Evolutionary conservation across 92 coral and sea anemone species (phyloP).

Genomic region (Umimayanthus kanabou): DNA sequence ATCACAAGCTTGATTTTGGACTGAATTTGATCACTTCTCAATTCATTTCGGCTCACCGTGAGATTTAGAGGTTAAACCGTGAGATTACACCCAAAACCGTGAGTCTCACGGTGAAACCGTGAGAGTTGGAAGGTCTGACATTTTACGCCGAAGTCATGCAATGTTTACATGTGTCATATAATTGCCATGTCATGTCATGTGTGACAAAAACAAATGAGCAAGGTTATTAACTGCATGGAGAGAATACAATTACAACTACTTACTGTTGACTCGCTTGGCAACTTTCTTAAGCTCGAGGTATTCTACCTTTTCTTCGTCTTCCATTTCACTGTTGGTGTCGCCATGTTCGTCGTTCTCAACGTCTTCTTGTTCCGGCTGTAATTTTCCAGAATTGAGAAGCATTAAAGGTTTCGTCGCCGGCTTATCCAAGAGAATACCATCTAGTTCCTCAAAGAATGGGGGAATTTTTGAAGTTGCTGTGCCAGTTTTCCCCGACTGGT

Average conservation of each 20-base stretch:
- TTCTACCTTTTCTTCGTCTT: not conserved
- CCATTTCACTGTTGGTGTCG: not conserved
- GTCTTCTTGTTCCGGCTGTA: not conserved
- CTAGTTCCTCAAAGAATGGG: not conserved
- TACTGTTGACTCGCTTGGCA: not conserved
- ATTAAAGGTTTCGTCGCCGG: not conserved
- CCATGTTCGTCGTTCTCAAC: no score
- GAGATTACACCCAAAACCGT: no score
- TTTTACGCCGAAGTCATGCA: not conserved
- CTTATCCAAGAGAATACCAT: not conserved
- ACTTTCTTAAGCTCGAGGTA: not conserved
- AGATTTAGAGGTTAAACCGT: no score
- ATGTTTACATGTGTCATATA: not conserved
- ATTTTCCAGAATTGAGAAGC: constrained; percentile 37
- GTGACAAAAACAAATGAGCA: no score
- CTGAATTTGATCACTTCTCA: no score
- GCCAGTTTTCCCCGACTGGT: not conserved
- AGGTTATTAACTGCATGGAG: no score
- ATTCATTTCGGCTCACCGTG: no score
- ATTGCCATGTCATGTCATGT: not conserved
- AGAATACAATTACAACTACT: not conserved
- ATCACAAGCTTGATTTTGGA: no score
- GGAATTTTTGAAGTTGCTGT: not conserved
- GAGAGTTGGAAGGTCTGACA: no score
- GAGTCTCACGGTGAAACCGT: no score